phyloP scores from a whole-genome alignment of 1,140 invertebrate species.

The Rhysida immarginata region DNA sequence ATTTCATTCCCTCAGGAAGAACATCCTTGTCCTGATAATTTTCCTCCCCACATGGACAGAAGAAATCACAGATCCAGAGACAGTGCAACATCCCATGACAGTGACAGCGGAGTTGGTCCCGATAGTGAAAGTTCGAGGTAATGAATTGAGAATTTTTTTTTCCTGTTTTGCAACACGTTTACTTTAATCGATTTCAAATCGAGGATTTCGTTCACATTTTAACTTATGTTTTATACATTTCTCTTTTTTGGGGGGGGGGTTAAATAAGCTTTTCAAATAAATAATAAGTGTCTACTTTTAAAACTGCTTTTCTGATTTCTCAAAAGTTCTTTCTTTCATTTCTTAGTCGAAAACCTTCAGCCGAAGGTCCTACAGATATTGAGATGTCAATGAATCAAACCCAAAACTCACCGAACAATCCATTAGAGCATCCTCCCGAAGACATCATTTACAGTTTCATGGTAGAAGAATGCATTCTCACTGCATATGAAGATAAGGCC shows the following conservation, averaged over 20 bases:
- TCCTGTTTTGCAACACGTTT: too few relatives aligned
- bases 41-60: constrained; percentile 2
- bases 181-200: too few relatives aligned
- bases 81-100: constrained; percentile 52
- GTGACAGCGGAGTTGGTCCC: constrained; percentile 58
- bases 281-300: too few relatives aligned
- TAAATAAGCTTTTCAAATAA: too few relatives aligned
- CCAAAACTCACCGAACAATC: constrained; percentile 14
- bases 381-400: constrained; percentile 10
- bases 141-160: neutral
- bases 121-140: constrained; percentile 39
- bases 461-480: constrained; percentile 89
- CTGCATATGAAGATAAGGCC: constrained; percentile 52
- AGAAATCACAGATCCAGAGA: constrained; percentile 46
- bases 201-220: too few relatives aligned
- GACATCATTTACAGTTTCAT: constrained; percentile 40
- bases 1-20: constrained; percentile 2
- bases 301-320: too few relatives aligned
- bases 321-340: constrained; percentile 18
- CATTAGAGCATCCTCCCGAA: constrained; percentile 10
- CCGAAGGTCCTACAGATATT: constrained; percentile 52
- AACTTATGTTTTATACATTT: too few relatives aligned
- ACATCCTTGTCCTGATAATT: constrained; percentile 16
- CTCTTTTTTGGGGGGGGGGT: too few relatives aligned
- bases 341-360: constrained; percentile 56